Percentiles rank a stretch among this genome's conserved stretches.
Conservation (phyloP, 1,140 invertebrate genomes). For the Portunus trituberculatus region DNA sequence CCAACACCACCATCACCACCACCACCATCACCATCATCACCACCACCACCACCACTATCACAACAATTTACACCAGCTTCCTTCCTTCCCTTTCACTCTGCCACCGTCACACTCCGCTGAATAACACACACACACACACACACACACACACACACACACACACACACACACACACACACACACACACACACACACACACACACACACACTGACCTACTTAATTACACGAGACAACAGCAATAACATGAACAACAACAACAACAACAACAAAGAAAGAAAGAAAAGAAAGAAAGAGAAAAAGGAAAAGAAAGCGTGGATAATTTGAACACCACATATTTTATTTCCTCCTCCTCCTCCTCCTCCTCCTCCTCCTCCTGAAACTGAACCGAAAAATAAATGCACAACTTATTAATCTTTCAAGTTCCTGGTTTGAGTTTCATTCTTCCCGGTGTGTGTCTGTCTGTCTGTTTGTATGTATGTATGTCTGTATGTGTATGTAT, state of each 20-base stretch:
- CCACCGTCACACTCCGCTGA: not conserved
- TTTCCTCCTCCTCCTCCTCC: too few relatives aligned
- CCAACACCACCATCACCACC: not conserved
- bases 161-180: not conserved
- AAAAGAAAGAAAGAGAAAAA: not conserved
- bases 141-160: constrained; percentile 10
- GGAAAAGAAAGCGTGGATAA: not conserved
- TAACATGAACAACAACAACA: not conserved
- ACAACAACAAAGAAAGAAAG: not conserved
- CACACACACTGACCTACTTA: not conserved
- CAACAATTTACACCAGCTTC: not conserved
- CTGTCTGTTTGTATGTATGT: not conserved
- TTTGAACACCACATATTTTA: too few relatives aligned
- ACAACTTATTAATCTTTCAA: too few relatives aligned
- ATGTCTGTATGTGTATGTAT: not conserved
- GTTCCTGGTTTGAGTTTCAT: too few relatives aligned
- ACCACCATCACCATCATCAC: not conserved
- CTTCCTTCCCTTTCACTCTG: constrained; percentile 23
- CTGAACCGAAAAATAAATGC: too few relatives aligned
- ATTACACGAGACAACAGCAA: not conserved
- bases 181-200: constrained; percentile 10
- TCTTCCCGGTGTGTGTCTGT: not conserved
- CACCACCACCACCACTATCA: not conserved
- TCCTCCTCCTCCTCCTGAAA: too few relatives aligned
- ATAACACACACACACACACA: not conserved